phyloP scores from a whole-genome alignment of 53 echinoderm and acorn worm genomes.

The Holothuria leucospilota region DNA sequence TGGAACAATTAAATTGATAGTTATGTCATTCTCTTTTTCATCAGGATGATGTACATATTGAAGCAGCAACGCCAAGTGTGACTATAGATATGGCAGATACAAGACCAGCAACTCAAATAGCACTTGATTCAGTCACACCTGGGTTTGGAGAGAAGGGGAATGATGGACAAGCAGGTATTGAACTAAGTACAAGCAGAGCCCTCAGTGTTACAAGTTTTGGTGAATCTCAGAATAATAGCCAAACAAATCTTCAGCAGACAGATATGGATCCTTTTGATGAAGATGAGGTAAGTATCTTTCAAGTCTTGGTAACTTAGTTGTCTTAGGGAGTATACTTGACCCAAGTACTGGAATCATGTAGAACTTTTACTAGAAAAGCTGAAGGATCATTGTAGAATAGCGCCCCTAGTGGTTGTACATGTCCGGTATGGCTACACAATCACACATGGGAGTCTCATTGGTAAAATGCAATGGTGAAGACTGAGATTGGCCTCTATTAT shows the following conservation, averaged over 20 bases:
- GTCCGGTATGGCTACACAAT: too few relatives aligned
- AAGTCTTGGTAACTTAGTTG: too few relatives aligned
- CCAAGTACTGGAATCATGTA: too few relatives aligned
- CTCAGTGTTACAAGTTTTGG: conserved; percentile 80
- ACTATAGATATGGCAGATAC: conserved; percentile 93
- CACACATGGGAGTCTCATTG: too few relatives aligned
- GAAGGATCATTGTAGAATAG: too few relatives aligned
- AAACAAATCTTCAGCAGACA: conserved; percentile 66
- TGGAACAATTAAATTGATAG: not conserved
- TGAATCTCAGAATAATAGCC: conserved; percentile 60
- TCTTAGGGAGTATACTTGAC: too few relatives aligned
- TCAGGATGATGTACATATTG: conserved; percentile 80
- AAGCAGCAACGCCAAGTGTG: conserved; percentile 87
- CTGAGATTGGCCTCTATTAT: too few relatives aligned
- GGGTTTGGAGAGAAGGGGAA: conserved; percentile 58
- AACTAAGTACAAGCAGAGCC: conserved; percentile 66
- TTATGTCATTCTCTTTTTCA: not conserved
- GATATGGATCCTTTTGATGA: conserved; percentile 95
- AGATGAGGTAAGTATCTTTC: conserved; percentile 71
- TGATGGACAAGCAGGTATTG: conserved; percentile 35
- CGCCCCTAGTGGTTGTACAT: too few relatives aligned
- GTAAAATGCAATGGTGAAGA: too few relatives aligned
- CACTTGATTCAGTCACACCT: conserved; percentile 85
- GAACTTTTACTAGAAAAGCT: too few relatives aligned
- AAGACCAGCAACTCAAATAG: conserved; percentile 84